Conservation (phyloP, 2,797 vertebrate species). For the Catostomus latipinnis region DNA sequence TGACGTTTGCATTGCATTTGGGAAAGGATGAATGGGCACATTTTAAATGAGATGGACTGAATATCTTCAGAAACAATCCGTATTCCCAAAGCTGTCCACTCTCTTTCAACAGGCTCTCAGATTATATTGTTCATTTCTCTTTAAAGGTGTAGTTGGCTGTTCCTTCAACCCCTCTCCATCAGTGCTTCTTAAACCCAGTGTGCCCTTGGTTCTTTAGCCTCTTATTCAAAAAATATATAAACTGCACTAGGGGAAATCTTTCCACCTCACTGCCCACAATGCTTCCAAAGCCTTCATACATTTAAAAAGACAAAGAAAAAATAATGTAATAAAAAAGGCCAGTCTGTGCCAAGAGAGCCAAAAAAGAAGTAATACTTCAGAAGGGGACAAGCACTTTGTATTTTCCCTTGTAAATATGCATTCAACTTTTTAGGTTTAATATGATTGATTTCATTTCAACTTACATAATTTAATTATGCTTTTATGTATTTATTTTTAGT, state of each 20-base stretch:
- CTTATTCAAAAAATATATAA: slow-evolving; percentile 79
- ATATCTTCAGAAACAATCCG: background rate
- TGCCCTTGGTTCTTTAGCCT: slow-evolving; percentile 52
- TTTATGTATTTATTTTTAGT: slow-evolving; percentile 38
- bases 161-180: slow-evolving; percentile 19
- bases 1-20: slow-evolving; percentile 7
- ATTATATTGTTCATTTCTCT: slow-evolving; percentile 24
- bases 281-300: slow-evolving; percentile 63
- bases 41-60: background rate
- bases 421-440: slow-evolving; percentile 77
- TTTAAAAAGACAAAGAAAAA: slow-evolving; percentile 49
- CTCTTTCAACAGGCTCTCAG: slow-evolving; percentile 1
- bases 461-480: slow-evolving; percentile 69
- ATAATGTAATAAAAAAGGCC: slow-evolving; percentile 55
- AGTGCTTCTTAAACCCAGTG: slow-evolving; percentile 51
- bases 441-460: slow-evolving; percentile 71
- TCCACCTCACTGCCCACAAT: slow-evolving; percentile 67
- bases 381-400: slow-evolving; percentile 74
- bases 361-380: slow-evolving; percentile 65
- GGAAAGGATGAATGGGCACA: background rate
- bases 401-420: slow-evolving; percentile 79
- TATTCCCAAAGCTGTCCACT: background rate
- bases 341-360: slow-evolving; percentile 60
- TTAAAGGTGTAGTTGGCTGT: background rate
- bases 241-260: slow-evolving; percentile 66